Evolutionary conservation across 2,113 vertebrate species (phyloP), one percentile per base, ranked within the genome.

Genomic region (Datnioides undecimradiatus): DNA sequence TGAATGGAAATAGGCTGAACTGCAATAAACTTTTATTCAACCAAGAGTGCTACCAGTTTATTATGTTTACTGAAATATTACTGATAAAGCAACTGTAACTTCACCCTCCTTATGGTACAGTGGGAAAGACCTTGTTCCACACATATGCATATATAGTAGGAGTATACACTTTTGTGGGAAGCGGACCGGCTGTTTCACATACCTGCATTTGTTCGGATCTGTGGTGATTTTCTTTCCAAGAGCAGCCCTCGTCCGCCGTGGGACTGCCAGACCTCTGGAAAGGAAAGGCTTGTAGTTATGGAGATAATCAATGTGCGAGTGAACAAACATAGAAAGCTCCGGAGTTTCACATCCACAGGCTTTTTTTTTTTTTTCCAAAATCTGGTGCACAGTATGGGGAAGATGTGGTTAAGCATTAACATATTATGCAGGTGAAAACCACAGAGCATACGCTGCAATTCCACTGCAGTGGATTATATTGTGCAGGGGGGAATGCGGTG

Each of bases 211-310:
- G 88, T 33, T 83, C 85, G 12, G 83, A 71, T 78, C 73, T 83
- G 75, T 89, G 86, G 52, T 85, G 80, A 45, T 40, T 66, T 33
- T 59, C 79, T 80, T 76, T 93, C 91, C 91, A 85, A 8, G 86
- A 73, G 29, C 68, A 69, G 29, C 65, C 49, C 51, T 93, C 90
- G 19, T 94, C 93, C 0, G 74, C 81, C 1, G 86, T 63, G 45
- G 94, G 94, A 55, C 91, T 94, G 65, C 90, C 87, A 17, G 87
- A 85, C 78, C 93, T 91, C 94, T 95, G 87, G 27, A 84, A 80
- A 45, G 58, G 10, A 84, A 69, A 3, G 66, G 66, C 51, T 51
- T 40, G 34, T 45, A 23, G 63, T 86, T 46, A 76, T 46, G 29
- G 55, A 58, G 36, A 79, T 41, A 74, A 81, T 76, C 55, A 63